Conservation (phyloP, 2,113 vertebrate species). For the Corythoichthys intestinalis region DNA sequence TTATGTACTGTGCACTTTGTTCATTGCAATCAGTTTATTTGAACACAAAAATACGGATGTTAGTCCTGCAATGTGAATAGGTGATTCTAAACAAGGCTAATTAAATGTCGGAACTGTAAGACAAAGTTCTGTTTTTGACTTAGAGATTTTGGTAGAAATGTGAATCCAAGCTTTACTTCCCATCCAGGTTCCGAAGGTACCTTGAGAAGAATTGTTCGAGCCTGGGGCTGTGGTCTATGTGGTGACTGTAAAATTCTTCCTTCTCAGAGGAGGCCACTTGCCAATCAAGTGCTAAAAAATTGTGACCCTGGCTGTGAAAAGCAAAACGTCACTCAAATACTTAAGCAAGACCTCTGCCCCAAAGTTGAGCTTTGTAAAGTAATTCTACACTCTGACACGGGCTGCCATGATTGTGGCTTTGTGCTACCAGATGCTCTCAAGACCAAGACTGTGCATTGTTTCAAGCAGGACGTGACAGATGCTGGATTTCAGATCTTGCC, state of each 20-base stretch:
- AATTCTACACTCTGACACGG: conserved; percentile 18
- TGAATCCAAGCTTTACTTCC: neutral
- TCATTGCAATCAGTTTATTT: neutral
- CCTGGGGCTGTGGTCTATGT: conserved; percentile 11
- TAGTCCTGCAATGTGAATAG: neutral
- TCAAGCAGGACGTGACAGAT: conserved; percentile 43
- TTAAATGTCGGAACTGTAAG: too few relatives aligned
- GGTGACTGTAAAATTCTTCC: conserved; percentile 16
- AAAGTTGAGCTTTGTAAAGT: conserved; percentile 52
- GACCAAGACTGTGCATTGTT: conserved; percentile 44
- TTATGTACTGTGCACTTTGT: neutral
- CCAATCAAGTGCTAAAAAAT: conserved; percentile 6
- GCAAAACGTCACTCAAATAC: neutral
- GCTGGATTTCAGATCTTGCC: conserved; percentile 15
- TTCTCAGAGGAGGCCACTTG: conserved; percentile 1
- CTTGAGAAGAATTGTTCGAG: conserved; percentile 17
- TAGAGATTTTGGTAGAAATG: conserved; percentile 39
- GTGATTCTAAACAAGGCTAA: neutral
- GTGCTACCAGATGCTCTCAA: conserved; percentile 38
- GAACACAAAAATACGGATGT: neutral
- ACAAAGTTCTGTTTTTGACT: conserved; percentile 32
- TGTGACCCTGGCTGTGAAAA: neutral
- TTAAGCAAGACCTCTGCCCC: conserved; percentile 20
- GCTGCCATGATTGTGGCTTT: conserved; percentile 21
- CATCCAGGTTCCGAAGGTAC: conserved; percentile 8